Evolutionary conservation across 2,797 vertebrate species (phyloP).

Genomic region (Natrix natrix): DNA sequence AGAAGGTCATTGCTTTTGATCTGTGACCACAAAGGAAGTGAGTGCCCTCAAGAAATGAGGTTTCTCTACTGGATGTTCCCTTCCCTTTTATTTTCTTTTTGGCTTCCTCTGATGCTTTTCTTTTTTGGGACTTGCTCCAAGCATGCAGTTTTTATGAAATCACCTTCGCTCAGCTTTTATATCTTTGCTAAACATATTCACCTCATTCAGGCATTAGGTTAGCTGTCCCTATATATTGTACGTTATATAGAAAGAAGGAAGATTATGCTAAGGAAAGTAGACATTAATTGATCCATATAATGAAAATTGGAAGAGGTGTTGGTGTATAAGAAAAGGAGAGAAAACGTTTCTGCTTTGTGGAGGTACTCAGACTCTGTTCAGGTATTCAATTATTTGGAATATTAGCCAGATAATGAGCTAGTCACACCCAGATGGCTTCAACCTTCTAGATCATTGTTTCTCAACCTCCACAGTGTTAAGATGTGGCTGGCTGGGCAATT

Average conservation of each 20-base stretch:
- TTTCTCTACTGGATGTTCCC: neutral
- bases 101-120: neutral
- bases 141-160: neutral
- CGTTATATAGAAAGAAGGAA: neutral
- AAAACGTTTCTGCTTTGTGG: neutral
- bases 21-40: neutral
- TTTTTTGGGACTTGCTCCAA: neutral
- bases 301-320: neutral
- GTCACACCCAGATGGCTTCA: neutral
- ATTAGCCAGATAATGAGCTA: neutral
- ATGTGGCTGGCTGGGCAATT: neutral
- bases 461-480: neutral
- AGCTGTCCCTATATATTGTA: neutral
- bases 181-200: neutral
- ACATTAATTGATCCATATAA: neutral
- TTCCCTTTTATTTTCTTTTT: neutral
- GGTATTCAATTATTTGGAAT: neutral
- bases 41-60: neutral
- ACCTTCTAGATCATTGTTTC: neutral
- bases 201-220: neutral
- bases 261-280: neutral
- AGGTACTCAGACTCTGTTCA: neutral
- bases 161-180: neutral
- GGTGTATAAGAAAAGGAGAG: neutral
- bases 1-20: neutral